Evolutionary conservation across 2,113 vertebrate genomes (phyloP).

Genomic region (Axis porcinus): DNA sequence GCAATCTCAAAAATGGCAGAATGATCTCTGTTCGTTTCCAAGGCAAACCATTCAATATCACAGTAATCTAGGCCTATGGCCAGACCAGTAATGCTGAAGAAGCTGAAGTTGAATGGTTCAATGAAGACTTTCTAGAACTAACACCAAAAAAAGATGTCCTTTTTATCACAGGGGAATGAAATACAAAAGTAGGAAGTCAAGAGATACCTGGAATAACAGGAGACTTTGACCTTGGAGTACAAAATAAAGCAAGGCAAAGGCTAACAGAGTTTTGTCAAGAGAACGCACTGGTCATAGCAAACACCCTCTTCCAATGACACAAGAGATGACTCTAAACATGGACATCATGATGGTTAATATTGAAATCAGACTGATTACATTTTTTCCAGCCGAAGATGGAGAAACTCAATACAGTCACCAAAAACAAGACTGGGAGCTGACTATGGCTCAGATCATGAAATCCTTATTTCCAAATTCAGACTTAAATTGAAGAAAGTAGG

Average conservation of each 20-base stretch:
- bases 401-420: background rate
- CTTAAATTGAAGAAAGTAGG: background rate
- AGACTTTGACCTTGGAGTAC: background rate
- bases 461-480: background rate
- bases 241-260: background rate
- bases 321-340: background rate
- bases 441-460: background rate
- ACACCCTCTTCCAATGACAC: background rate
- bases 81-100: background rate
- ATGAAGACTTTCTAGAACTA: background rate
- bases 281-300: fast-evolving
- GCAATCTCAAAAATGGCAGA: background rate
- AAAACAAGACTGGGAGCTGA: background rate
- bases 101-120: background rate
- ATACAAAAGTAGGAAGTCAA: background rate
- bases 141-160: background rate
- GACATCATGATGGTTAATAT: background rate
- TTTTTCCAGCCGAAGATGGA: background rate
- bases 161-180: background rate
- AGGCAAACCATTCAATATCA: background rate
- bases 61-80: background rate
- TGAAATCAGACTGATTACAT: background rate
- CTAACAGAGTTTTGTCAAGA: background rate
- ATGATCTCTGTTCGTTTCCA: background rate
- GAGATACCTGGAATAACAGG: background rate